These are phyloP conservation scores for Yponomeuta sedellus DNA, from an alignment of 2,888 invertebrate species.

Conservation along the genomic window DNA sequence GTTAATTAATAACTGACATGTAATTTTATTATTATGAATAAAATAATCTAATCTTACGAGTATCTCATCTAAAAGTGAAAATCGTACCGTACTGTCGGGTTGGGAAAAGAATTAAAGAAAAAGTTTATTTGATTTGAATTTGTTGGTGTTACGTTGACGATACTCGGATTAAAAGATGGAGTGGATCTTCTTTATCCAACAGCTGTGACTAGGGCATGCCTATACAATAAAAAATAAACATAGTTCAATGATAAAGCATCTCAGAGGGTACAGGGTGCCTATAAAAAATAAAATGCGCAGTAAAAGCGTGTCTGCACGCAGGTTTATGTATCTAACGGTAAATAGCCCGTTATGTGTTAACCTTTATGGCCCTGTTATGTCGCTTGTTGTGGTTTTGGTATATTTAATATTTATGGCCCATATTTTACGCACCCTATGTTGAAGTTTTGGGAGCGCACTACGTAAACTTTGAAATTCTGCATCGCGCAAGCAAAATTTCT, in stretches of 20 bases:
- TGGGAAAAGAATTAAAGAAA: no score
- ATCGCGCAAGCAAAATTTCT: neutral
- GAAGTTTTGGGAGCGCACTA: neutral
- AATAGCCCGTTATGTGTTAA: slow-evolving; percentile 5
- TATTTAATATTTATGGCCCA: neutral
- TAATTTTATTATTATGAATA: no score
- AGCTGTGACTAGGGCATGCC: slow-evolving; percentile 21
- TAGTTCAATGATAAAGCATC: slow-evolving; percentile 12
- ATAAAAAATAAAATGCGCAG: slow-evolving; percentile 10
- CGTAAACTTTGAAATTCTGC: no score
- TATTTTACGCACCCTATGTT: neutral
- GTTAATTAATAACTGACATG: no score
- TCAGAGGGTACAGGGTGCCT: neutral
- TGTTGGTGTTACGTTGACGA: no score
- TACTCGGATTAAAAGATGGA: no score
- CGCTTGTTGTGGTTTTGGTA: neutral
- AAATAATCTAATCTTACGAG: no score
- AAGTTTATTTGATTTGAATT: no score
- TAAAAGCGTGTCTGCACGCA: neutral
- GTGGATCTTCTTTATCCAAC: neutral
- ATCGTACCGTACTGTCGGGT: no score
- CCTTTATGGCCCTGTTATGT: slow-evolving; percentile 8
- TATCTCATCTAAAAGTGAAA: no score
- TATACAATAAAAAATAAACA: slow-evolving; percentile 32
- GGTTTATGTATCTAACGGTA: slow-evolving; percentile 5